A percentile compares a stretch with the other conserved stretches of the same genome.
These are phyloP conservation scores for Nymphalis io DNA, from an alignment of 1,140 invertebrate species.

Conservation along the genomic window DNA sequence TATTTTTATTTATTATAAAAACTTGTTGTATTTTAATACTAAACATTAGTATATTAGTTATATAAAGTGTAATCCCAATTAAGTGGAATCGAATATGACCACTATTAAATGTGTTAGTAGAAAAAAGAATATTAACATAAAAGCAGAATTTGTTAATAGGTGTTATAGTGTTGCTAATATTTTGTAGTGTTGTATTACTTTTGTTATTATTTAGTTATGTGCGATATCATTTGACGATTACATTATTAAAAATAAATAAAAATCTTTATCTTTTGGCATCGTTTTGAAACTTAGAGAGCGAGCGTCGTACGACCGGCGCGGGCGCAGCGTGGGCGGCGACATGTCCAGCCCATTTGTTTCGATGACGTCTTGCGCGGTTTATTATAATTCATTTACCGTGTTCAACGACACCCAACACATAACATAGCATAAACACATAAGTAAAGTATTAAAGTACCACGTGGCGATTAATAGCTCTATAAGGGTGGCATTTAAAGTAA, in stretches of 20 bases:
- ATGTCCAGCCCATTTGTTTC: slow-evolving; percentile 73
- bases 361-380: slow-evolving; percentile 64
- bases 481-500: slow-evolving; percentile 22
- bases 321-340: slow-evolving; percentile 64
- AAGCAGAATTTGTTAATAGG: too few species aligned
- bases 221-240: background rate
- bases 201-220: background rate
- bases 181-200: background rate
- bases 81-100: too few species aligned
- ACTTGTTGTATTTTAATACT: too few species aligned
- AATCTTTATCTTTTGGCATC: slow-evolving; percentile 47
- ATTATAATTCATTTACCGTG: slow-evolving; percentile 76
- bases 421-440: slow-evolving; percentile 29
- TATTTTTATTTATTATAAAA: too few species aligned
- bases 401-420: slow-evolving; percentile 33
- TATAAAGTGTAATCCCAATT: too few species aligned
- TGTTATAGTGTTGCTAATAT: too few species aligned
- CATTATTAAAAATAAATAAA: background rate
- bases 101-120: too few species aligned
- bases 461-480: slow-evolving; percentile 22
- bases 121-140: too few species aligned
- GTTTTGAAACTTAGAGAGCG: slow-evolving; percentile 39
- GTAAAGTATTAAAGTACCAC: slow-evolving; percentile 26
- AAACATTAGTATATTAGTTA: too few species aligned
- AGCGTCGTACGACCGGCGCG: slow-evolving; percentile 33